phyloP scores from a whole-genome alignment of 2,888 invertebrate species.

The Drosophila planitibia region DNA sequence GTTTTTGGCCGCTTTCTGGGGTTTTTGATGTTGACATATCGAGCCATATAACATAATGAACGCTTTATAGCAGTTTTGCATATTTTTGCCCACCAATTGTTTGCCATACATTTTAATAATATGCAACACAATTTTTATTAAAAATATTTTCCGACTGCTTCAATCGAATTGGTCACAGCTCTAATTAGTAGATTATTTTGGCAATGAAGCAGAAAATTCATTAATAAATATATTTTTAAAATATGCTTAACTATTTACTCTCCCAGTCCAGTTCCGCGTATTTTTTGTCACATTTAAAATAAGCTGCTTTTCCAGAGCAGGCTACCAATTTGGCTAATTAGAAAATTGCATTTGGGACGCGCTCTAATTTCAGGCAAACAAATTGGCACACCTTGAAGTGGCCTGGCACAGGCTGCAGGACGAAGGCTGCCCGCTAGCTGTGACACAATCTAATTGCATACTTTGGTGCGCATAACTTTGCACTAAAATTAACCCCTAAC shows the following conservation, averaged over 20 bases:
- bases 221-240: neutral
- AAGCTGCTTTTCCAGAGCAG: conserved; percentile 2
- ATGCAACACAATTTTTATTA: conserved; percentile 34
- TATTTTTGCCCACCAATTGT: conserved; percentile 46
- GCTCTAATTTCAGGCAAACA: conserved; percentile 72
- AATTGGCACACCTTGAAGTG: conserved; percentile 57
- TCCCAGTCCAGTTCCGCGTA: neutral
- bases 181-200: conserved; percentile 19
- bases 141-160: conserved; percentile 23
- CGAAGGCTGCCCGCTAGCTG: conserved; percentile 48
- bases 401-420: conserved; percentile 5
- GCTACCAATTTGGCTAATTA: conserved; percentile 65
- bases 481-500: conserved; percentile 82
- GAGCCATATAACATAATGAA: conserved; percentile 76
- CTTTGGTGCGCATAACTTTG: conserved; percentile 81
- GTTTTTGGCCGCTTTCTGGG: conserved; percentile 37
- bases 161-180: conserved; percentile 6
- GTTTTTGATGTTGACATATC: conserved; percentile 76
- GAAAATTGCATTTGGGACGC: conserved; percentile 74
- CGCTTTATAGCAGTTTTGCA: conserved; percentile 66
- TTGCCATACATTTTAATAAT: conserved; percentile 42
- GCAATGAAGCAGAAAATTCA: neutral
- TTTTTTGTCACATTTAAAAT: neutral
- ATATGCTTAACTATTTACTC: neutral
- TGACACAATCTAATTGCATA: conserved; percentile 79